Base-by-base conservation (phyloP, 2,888 invertebrate species). In the Parnassius orleans region DNA sequence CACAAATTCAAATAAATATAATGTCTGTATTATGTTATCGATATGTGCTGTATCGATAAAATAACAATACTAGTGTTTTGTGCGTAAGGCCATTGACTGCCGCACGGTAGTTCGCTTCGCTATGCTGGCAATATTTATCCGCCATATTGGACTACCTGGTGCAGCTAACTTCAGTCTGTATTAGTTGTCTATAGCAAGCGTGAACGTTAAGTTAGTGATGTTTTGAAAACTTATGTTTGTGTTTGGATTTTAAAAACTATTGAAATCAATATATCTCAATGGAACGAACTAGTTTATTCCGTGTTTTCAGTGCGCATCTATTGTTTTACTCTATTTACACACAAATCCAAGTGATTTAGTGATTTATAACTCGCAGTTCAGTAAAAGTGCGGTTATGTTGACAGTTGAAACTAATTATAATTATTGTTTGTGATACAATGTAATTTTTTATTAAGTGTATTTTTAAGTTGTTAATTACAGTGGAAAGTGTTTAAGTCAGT, bases 341-440 rank as follows among this genome's bases (percentile, higher is more conserved):
- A 43, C 46, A 57, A 57, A 53, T 53, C 43, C n/a, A 54, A 48
- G 60, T 60, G 24, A 59, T 58, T 42, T 57, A 48, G 60, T 60
- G 41, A 59, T 58, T 42, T 51, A 51, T 60, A 48, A 24, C 53
- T 60, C 60, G 68, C 41, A 61, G 64, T 65, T 61, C 65, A 77
- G 81, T 84, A 82, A 86, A 87, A 84, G 85, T 87, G 77, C 73
- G 86, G 85, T 86, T 87, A 86, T 82, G 77, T 84, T 84, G 81
- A 81, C 80, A 78, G 80, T 84, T 84, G 71, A 75, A 73, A 63
- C 68, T 67, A 71, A 72, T 68, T 60, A 48, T 65, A 53, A 59
- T 56, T 64, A 41, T 33, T 43, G 50, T 42, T 43, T 33, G 24
- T 24, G 33, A 33, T 33, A 33, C 33, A 7, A 33, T 7, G 33